phyloP scores from a whole-genome alignment of 2,113 vertebrate genomes.

The Todiramphus saurophagus region DNA sequence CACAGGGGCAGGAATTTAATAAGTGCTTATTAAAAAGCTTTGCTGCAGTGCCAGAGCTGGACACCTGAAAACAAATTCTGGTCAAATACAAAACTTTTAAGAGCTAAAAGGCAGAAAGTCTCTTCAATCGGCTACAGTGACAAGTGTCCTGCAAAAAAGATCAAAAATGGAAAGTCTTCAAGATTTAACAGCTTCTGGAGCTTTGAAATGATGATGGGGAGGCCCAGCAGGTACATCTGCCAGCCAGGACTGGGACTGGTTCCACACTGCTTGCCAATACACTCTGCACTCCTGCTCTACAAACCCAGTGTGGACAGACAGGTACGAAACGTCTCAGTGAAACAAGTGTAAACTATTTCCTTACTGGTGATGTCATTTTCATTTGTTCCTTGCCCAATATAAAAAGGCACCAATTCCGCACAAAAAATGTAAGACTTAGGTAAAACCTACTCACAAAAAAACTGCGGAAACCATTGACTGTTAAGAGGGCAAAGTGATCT shows the following conservation, averaged over 20 bases:
- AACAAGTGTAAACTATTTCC: neutral
- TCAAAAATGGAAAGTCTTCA: neutral
- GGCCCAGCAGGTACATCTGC: neutral
- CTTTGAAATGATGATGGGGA: neutral
- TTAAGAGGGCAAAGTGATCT: neutral
- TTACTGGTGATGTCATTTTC: neutral
- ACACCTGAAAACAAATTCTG: neutral
- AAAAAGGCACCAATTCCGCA: conserved; percentile 18
- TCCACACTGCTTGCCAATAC: neutral
- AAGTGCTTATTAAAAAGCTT: conserved; percentile 17
- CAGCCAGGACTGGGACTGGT: neutral
- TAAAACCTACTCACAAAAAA: neutral
- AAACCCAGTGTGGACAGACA: neutral
- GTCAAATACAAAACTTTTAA: neutral
- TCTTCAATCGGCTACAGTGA: neutral
- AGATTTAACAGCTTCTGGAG: neutral
- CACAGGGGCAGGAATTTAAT: neutral
- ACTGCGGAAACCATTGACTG: neutral
- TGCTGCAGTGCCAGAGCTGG: neutral
- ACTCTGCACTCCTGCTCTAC: neutral
- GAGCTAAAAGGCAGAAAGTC: neutral
- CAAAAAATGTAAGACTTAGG: neutral
- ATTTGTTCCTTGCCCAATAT: neutral
- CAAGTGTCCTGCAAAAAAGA: neutral
- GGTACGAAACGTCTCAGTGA: neutral